Conservation (phyloP, 2,797 vertebrate species). For the Hyperoplus lanceolatus region DNA sequence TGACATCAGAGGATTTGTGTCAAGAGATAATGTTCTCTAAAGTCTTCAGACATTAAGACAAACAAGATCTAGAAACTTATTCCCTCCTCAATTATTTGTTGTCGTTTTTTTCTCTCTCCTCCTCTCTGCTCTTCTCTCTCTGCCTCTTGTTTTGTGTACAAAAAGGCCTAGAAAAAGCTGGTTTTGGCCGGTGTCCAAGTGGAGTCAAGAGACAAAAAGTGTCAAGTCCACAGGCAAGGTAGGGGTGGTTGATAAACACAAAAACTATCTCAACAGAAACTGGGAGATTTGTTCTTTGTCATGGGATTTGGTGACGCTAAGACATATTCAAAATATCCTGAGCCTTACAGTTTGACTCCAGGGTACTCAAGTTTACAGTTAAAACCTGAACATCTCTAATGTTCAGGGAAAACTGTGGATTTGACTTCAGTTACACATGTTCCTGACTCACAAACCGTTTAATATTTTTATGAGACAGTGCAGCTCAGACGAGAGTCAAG, state of each 20-base stretch:
- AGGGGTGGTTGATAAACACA: slow-evolving; percentile 33
- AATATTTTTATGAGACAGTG: neutral
- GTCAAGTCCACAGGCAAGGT: slow-evolving; percentile 56
- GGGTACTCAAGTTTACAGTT: too few species aligned
- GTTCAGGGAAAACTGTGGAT: neutral
- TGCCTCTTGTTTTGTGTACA: slow-evolving; percentile 22
- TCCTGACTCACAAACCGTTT: neutral
- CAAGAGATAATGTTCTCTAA: neutral
- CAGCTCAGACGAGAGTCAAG: neutral
- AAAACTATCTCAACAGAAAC: neutral
- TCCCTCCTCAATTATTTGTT: neutral
- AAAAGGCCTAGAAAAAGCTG: slow-evolving; percentile 57
- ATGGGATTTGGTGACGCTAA: neutral
- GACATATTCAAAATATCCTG: neutral
- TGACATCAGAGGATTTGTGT: slow-evolving; percentile 7
- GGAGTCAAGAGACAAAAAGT: slow-evolving; percentile 75
- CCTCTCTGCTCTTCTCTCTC: slow-evolving; percentile 10
- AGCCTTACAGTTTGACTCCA: neutral
- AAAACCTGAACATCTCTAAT: neutral
- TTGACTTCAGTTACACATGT: neutral
- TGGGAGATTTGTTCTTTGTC: neutral
- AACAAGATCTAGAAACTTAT: slow-evolving; percentile 40
- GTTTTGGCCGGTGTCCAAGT: slow-evolving; percentile 76
- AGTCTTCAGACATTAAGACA: neutral
- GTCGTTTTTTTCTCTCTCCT: neutral